Conservation (phyloP, 2,113 vertebrate genomes). For the Ciconia maguari region DNA sequence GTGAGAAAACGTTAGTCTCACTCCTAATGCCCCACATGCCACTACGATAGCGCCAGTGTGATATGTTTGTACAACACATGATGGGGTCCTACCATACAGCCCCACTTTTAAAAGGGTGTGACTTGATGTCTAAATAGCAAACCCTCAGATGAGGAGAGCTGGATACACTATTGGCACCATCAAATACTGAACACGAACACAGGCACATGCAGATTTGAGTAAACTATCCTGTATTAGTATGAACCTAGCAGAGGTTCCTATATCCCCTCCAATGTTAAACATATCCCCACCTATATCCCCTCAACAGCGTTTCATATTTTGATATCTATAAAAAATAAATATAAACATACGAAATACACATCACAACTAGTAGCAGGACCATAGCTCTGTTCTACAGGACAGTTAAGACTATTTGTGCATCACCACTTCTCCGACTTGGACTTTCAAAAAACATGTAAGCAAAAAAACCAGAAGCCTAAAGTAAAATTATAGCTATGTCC, state of each 20-base stretch:
- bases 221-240: neutral
- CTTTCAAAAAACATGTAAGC: neutral
- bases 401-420: neutral
- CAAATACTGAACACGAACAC: rapidly evolving
- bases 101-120: neutral
- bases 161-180: neutral
- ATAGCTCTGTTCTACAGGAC: neutral
- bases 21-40: neutral
- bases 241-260: neutral
- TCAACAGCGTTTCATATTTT: neutral
- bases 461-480: neutral
- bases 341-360: neutral
- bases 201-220: rapidly evolving
- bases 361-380: neutral
- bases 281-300: neutral
- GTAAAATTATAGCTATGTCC: neutral
- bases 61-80: rapidly evolving
- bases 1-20: neutral
- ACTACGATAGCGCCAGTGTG: rapidly evolving
- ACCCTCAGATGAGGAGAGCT: neutral
- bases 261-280: neutral
- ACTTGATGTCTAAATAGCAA: neutral
- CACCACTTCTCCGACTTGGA: neutral
- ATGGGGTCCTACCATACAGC: neutral
- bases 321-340: neutral